A percentile compares a stretch with the other conserved stretches of the same genome.
phyloP scores from a whole-genome alignment of 1,140 invertebrate species.

The Nixonia krombeini region DNA sequence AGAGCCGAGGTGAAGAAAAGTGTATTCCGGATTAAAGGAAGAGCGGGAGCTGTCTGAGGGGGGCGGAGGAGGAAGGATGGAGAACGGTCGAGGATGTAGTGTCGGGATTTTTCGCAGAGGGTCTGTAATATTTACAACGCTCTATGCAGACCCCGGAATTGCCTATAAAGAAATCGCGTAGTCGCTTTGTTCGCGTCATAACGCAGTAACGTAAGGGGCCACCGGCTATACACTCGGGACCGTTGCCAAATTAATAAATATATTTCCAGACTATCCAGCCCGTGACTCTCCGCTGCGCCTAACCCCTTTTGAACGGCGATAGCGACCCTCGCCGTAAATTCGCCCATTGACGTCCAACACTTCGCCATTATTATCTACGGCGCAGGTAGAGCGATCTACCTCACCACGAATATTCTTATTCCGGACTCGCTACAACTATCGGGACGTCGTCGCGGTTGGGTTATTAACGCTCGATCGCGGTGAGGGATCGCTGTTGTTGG shows the following conservation, averaged over 20 bases:
- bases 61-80: neutral
- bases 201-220: conserved; percentile 64
- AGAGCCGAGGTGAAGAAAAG: conserved; percentile 33
- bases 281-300: conserved; percentile 17
- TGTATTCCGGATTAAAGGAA: conserved; percentile 24
- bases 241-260: conserved; percentile 72
- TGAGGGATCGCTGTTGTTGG: no score
- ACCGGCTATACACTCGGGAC: conserved; percentile 61
- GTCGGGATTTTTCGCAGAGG: no score
- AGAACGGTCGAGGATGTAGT: conserved; percentile 8
- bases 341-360: conserved; percentile 52
- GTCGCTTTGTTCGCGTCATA: conserved; percentile 71
- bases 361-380: conserved; percentile 32
- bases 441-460: conserved; percentile 14
- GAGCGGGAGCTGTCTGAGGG: conserved; percentile 5
- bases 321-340: conserved; percentile 52
- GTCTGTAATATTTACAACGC: conserved; percentile 63
- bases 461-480: conserved; percentile 18
- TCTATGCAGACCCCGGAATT: conserved; percentile 65
- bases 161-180: conserved; percentile 71
- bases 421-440: conserved; percentile 8
- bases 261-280: conserved; percentile 62
- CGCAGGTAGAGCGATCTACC: neutral
- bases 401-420: conserved; percentile 37
- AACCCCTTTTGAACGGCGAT: conserved; percentile 12